Conservation (phyloP, 2,113 vertebrate genomes). For the Felis catus region DNA sequence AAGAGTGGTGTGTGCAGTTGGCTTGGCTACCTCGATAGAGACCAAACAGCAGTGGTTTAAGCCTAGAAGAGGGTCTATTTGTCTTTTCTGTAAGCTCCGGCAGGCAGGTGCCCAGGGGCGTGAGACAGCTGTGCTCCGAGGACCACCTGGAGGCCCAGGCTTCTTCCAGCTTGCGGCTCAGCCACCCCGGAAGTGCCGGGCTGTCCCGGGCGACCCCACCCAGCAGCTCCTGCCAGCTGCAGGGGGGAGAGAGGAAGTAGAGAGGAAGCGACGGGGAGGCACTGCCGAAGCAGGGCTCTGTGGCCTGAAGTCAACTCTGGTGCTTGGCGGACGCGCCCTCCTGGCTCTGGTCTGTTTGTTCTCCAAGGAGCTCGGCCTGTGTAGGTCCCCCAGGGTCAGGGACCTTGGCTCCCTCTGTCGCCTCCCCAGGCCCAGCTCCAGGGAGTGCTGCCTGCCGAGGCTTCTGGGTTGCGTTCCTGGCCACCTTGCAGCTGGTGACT, state of each 20-base stretch:
- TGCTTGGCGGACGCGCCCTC: accelerated
- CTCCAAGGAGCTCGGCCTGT: not conserved
- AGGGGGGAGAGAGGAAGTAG: too few species aligned
- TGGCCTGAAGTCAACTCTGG: accelerated
- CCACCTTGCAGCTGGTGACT: accelerated
- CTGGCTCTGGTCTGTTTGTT: accelerated
- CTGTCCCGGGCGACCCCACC: not conserved
- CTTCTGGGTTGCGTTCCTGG: not conserved
- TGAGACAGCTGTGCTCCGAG: accelerated
- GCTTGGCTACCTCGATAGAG: not conserved
- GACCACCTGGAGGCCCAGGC: accelerated
- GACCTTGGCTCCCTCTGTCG: too few species aligned
- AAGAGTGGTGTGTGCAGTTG: accelerated
- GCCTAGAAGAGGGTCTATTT: not conserved
- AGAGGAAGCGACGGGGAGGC: not conserved
- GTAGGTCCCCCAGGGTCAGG: not conserved
- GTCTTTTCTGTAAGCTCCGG: not conserved
- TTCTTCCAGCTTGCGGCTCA: not conserved
- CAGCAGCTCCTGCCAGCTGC: not conserved
- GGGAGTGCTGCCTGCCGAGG: not conserved
- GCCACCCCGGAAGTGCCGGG: accelerated
- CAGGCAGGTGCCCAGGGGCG: too few species aligned
- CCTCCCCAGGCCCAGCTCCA: not conserved
- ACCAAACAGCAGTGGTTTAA: accelerated
- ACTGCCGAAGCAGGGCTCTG: accelerated